Evolutionary conservation across 2,888 invertebrate species (phyloP).

Genomic region (Tiliacea aurago): DNA sequence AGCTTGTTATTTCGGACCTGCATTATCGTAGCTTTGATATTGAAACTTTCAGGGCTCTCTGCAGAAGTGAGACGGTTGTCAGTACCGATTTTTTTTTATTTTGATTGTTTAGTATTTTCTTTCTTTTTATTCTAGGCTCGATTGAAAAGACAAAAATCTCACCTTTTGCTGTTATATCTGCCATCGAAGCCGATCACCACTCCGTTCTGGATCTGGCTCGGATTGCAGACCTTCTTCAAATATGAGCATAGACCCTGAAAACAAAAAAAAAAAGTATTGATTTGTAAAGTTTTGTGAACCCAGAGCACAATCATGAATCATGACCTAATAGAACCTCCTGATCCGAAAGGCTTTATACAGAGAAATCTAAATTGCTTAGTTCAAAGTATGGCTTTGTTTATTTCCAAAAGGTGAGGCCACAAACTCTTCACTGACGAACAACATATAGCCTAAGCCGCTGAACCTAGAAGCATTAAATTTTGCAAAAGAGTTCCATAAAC

Average conservation of each 20-base stretch:
- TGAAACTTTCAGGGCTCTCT: too few species aligned
- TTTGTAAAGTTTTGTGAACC: neutral
- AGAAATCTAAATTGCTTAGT: neutral
- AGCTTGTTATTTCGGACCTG: neutral
- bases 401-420: too few species aligned
- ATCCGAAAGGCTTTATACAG: neutral
- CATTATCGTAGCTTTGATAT: neutral
- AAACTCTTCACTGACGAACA: too few species aligned
- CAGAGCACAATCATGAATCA: too few species aligned
- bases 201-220: slow-evolving; percentile 92
- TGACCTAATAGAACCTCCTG: neutral
- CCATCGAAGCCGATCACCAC: slow-evolving; percentile 98
- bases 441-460: too few species aligned
- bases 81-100: neutral
- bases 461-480: too few species aligned
- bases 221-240: slow-evolving; percentile 90
- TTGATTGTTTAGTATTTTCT: neutral
- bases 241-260: slow-evolving; percentile 94
- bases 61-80: too few species aligned
- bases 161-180: slow-evolving; percentile 97
- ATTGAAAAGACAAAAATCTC: slow-evolving; percentile 48
- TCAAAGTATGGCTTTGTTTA: neutral
- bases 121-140: too few species aligned
- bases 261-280: slow-evolving; percentile 1
- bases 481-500: too few species aligned